phyloP scores from a whole-genome alignment of 1,140 invertebrate species.

The Argopecten irradians region DNA sequence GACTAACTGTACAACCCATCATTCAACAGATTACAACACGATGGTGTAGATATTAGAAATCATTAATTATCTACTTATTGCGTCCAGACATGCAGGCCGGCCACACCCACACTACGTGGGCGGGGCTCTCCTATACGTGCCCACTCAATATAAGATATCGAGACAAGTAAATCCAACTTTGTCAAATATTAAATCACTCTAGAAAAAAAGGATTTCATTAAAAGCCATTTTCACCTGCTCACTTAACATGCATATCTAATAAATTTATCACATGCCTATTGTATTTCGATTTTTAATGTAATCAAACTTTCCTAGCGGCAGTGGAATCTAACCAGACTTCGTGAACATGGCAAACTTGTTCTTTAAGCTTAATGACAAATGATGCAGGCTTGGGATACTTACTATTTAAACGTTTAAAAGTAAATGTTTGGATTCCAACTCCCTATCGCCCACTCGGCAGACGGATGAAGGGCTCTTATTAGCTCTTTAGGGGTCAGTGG shows the following conservation, averaged over 20 bases:
- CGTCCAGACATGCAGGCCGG: not conserved
- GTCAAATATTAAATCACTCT: not conserved
- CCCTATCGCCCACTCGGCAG: not conserved
- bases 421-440: not conserved
- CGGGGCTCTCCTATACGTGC: not conserved
- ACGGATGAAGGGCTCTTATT: not conserved
- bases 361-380: not conserved
- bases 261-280: too few species aligned
- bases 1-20: too few species aligned
- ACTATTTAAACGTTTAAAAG: not conserved
- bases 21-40: not conserved
- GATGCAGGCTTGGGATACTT: not conserved
- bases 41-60: not conserved
- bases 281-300: too few species aligned
- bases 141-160: not conserved
- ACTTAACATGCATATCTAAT: not conserved
- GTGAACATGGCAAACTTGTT: not conserved
- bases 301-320: too few species aligned
- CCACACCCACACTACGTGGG: not conserved
- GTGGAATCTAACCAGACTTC: not conserved
- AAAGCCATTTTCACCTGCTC: not conserved
- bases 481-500: not conserved
- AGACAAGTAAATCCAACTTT: not conserved
- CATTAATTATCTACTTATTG: not conserved
- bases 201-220: too few species aligned